Evolutionary conservation across 2,888 invertebrate species (phyloP).

Genomic region (Sarcophaga variegata): DNA sequence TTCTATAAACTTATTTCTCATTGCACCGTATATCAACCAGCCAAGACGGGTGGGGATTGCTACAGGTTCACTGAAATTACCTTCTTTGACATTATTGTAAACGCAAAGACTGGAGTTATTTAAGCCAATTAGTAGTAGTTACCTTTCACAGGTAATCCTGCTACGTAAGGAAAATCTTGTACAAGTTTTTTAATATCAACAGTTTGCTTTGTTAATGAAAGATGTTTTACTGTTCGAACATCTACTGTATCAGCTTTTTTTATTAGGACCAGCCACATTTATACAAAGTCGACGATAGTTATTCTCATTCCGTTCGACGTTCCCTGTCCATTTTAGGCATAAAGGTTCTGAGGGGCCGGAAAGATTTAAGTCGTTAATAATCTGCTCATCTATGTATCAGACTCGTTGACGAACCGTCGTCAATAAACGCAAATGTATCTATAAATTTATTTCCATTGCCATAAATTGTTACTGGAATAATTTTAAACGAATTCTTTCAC

Average conservation of each 20-base stretch:
- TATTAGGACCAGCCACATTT: not conserved
- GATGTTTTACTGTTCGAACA: conserved; percentile 43
- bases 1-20: not conserved
- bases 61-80: conserved; percentile 22
- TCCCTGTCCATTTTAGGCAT: no score
- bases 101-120: no score
- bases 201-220: conserved; percentile 41
- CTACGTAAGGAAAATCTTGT: conserved; percentile 14
- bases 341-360: not conserved
- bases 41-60: conserved; percentile 38
- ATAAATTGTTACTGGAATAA: conserved; percentile 16
- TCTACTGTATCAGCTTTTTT: conserved; percentile 9
- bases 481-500: conserved; percentile 30
- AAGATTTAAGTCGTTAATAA: conserved; percentile 9
- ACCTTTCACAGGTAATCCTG: not conserved
- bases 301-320: no score
- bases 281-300: no score
- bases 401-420: no score
- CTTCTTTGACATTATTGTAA: conserved; percentile 19
- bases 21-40: conserved; percentile 27
- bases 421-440: conserved; percentile 21
- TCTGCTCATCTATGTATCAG: no score
- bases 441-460: conserved; percentile 18
- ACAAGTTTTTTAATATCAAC: conserved; percentile 14
- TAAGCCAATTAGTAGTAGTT: no score